Percentiles rank a stretch among this genome's conserved stretches.
These are phyloP conservation scores for Leptonema lineaticorne DNA, from an alignment of 1,140 invertebrate genomes.

Conservation along the genomic window DNA sequence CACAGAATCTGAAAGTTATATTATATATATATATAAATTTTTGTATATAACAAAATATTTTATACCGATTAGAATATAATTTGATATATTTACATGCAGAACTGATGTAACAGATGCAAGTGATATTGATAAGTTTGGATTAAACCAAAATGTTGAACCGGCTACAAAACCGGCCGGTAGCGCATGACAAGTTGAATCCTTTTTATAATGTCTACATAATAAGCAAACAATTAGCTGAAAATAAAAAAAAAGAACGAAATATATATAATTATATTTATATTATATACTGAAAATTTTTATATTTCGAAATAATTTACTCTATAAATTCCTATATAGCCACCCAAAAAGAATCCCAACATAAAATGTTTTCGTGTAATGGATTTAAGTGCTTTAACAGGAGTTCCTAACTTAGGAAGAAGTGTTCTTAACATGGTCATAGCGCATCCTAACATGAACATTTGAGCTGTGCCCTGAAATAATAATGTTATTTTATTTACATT, in stretches of 20 bases:
- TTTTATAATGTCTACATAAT: conserved; percentile 48
- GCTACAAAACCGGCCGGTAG: conserved; percentile 53
- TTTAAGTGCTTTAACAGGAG: conserved; percentile 50
- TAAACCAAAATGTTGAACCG: conserved; percentile 52
- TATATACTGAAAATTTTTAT: not conserved
- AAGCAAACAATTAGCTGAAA: conserved; percentile 52
- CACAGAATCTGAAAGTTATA: conserved; percentile 47
- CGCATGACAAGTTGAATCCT: conserved; percentile 50
- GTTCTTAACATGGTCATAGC: conserved; percentile 52
- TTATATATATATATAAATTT: not conserved
- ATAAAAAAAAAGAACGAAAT: conserved; percentile 20
- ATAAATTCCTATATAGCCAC: conserved; percentile 56
- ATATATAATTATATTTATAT: not conserved
- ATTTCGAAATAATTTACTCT: conserved; percentile 45
- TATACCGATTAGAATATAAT: not conserved
- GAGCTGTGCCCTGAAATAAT: conserved; percentile 50
- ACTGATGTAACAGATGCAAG: conserved; percentile 37
- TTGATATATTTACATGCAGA: conserved; percentile 34
- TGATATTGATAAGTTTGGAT: conserved; percentile 45
- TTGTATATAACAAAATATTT: too few species aligned
- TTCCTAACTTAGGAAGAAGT: conserved; percentile 49
- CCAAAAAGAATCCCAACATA: conserved; percentile 54
- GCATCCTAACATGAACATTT: conserved; percentile 52
- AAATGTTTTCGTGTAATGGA: conserved; percentile 49
- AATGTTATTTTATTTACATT: not conserved